Base-by-base conservation (phyloP, 2,888 invertebrate species). In the Agonum fuliginosum region DNA sequence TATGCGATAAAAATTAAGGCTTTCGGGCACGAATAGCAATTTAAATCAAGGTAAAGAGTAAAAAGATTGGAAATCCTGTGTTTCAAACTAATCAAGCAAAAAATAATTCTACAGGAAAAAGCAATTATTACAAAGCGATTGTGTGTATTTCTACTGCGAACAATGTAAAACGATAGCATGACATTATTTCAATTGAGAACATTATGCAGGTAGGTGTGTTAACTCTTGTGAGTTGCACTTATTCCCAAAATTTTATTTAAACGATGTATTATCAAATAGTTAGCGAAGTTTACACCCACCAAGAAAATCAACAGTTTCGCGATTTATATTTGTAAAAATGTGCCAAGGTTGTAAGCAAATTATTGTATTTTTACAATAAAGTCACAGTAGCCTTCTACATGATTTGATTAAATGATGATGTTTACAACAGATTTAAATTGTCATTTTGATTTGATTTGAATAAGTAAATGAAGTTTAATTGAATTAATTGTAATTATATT, bases 311-410 rank as follows among this genome's bases (percentile, higher is more conserved):
- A 46, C 24, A 14, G 46, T 22, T 70, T 17, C 46, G 19, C 43
- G 65, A 65, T n/a, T n/a, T n/a, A 48, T 19, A n/a, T 72, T 72
- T 72, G 34, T 10, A 17, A n/a, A 72, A 72, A 72, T 34, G 14
- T 54, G 72, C 54, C 72, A 72, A 54, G 72, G 72, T 17, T 48
- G n/a, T 5, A 20, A 17, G 20, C n/a, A 27, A 19, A 58, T 27
- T 8, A 22, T 20, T 20, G 5, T 48, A 20, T 34, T 34, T 34
- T 34, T 34, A 34, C 5, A 24, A 54, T 19, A 8, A 54, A 54
- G 24, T 54, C 19, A 17, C 20, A 51, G 14, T 17, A 73, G 48
- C 58, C 37, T 58, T 73, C 73, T 58, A 58, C 37, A 73, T n/a
- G n/a, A n/a, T n/a, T 58, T 73, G 10, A 48, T 22, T 6, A 71